phyloP scores from a whole-genome alignment of 2,113 vertebrate genomes.

The Tor tambroides region DNA sequence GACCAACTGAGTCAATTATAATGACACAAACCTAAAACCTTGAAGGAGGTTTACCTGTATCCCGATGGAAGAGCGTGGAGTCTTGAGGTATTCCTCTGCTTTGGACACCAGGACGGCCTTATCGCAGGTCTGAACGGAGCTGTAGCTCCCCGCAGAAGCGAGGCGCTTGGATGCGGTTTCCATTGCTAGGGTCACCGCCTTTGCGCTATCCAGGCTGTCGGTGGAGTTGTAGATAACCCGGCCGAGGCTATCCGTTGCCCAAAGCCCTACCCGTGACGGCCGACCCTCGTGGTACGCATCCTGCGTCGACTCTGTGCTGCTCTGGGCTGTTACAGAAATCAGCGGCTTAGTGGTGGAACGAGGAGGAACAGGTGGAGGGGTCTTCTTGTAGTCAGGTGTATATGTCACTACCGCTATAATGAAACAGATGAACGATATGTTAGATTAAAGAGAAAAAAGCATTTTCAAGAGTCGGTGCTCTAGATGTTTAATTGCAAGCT shows the following conservation, averaged over 20 bases:
- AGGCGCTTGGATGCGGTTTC: constrained; percentile 88
- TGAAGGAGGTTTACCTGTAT: constrained; percentile 85
- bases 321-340: constrained; percentile 98
- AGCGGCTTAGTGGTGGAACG: constrained; percentile 95
- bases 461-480: background rate
- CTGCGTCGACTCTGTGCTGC: constrained; percentile 98
- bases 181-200: constrained; percentile 93
- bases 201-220: constrained; percentile 95
- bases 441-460: background rate
- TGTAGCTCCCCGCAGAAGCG: constrained; percentile 79
- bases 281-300: constrained; percentile 94
- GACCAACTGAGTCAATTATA: background rate
- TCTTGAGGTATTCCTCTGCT: constrained; percentile 92
- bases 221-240: constrained; percentile 89
- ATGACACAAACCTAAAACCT: background rate
- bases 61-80: constrained; percentile 90
- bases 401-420: constrained; percentile 79
- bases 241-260: constrained; percentile 87
- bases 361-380: constrained; percentile 93
- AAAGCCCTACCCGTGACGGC: constrained; percentile 82
- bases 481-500: background rate
- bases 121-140: constrained; percentile 83
- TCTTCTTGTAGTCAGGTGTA: constrained; percentile 93
- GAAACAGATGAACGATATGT: constrained; percentile 34
- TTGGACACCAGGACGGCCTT: constrained; percentile 88